Conservation (phyloP, 2,113 vertebrate genomes). For the Arenaria interpres region DNA sequence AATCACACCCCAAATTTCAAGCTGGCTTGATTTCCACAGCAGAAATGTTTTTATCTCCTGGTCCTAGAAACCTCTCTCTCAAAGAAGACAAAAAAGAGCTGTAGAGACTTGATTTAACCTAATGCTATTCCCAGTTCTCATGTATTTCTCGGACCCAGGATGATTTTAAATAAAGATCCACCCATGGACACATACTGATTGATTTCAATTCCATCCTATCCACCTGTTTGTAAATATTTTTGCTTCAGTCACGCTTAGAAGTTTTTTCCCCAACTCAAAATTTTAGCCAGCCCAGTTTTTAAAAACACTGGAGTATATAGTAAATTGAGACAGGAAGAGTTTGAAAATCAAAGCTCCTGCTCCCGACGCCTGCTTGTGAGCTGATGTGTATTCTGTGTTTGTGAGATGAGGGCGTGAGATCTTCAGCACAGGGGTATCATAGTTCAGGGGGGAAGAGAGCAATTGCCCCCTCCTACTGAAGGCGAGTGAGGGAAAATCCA, state of each 20-base stretch:
- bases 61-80: not conserved
- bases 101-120: not conserved
- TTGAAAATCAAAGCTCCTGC: not conserved
- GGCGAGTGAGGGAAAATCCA: not conserved
- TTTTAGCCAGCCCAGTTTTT: not conserved
- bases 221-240: not conserved
- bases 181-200: not conserved
- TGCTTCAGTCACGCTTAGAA: not conserved
- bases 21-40: not conserved
- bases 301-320: not conserved
- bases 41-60: not conserved
- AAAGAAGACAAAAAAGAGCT: not conserved
- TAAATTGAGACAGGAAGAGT: not conserved
- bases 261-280: accelerated
- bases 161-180: not conserved
- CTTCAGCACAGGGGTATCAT: not conserved
- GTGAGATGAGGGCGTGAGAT: not conserved
- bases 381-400: not conserved
- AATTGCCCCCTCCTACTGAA: not conserved
- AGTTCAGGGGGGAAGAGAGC: not conserved
- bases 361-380: not conserved
- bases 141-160: not conserved
- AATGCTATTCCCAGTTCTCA: not conserved
- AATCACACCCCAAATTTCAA: not conserved
- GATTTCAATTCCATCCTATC: not conserved